Conservation (phyloP, 2,113 vertebrate species). For the Onychorhynchus coronatus region DNA sequence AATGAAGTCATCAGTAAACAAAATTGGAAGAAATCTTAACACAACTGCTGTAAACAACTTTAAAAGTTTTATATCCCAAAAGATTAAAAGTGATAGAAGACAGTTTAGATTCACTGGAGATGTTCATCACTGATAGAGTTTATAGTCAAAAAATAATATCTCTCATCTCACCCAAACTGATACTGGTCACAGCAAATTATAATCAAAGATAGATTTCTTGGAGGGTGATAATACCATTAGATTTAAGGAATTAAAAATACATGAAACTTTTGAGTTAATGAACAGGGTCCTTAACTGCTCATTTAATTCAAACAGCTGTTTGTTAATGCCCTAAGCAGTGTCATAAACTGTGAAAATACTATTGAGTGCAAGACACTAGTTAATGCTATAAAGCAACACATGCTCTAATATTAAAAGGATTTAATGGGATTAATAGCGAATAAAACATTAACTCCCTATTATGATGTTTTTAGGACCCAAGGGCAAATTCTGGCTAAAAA, state of each 20-base stretch:
- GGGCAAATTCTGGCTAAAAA: constrained; percentile 83
- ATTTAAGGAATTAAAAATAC: constrained; percentile 89
- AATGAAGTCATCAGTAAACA: constrained; percentile 87
- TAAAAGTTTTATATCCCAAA: constrained; percentile 79
- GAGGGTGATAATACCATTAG: constrained; percentile 83
- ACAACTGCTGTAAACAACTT: constrained; percentile 82
- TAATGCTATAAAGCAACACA: constrained; percentile 89
- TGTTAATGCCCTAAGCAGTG: constrained; percentile 90
- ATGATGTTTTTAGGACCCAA: constrained; percentile 84
- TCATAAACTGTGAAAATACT: constrained; percentile 90
- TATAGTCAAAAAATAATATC: constrained; percentile 72
- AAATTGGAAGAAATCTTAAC: constrained; percentile 81
- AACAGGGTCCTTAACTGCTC: constrained; percentile 89
- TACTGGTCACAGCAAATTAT: constrained; percentile 78
- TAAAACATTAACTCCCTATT: constrained; percentile 87
- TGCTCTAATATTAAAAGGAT: constrained; percentile 89
- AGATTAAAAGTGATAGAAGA: constrained; percentile 70
- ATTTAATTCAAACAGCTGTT: constrained; percentile 92
- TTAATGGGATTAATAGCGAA: constrained; percentile 90
- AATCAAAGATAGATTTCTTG: constrained; percentile 85
- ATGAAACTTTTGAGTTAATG: constrained; percentile 90
- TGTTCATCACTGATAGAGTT: constrained; percentile 60
- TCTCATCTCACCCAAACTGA: constrained; percentile 65
- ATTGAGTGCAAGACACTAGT: constrained; percentile 87
- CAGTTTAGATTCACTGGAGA: constrained; percentile 68